phyloP scores from a whole-genome alignment of 2,888 invertebrate species.

The Tenthredo scrophulariae region DNA sequence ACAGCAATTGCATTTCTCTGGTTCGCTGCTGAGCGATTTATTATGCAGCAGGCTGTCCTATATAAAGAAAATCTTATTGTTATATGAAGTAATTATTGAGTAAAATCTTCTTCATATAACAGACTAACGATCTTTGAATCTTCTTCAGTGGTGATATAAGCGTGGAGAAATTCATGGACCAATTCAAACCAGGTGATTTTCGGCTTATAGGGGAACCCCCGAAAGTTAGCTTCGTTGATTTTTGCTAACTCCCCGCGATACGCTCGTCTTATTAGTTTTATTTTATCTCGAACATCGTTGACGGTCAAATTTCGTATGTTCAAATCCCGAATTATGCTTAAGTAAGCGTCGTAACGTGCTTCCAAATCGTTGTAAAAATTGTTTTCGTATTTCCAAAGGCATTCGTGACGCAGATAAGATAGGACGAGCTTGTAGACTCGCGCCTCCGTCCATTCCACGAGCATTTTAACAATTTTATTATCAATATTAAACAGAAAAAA shows the following conservation, averaged over 20 bases:
- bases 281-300: constrained; percentile 15
- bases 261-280: constrained; percentile 19
- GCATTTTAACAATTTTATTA: not conserved
- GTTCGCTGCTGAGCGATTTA: not conserved
- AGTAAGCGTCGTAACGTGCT: not conserved
- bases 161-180: constrained; percentile 2
- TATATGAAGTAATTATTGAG: not conserved
- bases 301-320: constrained; percentile 27
- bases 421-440: constrained; percentile 27
- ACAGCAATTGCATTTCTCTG: constrained; percentile 1
- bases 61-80: not conserved
- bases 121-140: not conserved
- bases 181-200: constrained; percentile 35
- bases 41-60: not conserved
- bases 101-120: not conserved
- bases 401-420: constrained; percentile 9
- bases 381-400: constrained; percentile 22
- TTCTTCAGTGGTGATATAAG: not conserved
- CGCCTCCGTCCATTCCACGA: constrained; percentile 20
- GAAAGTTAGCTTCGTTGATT: constrained; percentile 12
- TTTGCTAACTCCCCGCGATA: constrained; percentile 21
- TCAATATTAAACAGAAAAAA: not conserved
- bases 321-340: not conserved
- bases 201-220: constrained; percentile 35
- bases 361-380: constrained; percentile 26